Conservation (phyloP, 2,888 invertebrate species). For the Aleiodes leptofemur region DNA sequence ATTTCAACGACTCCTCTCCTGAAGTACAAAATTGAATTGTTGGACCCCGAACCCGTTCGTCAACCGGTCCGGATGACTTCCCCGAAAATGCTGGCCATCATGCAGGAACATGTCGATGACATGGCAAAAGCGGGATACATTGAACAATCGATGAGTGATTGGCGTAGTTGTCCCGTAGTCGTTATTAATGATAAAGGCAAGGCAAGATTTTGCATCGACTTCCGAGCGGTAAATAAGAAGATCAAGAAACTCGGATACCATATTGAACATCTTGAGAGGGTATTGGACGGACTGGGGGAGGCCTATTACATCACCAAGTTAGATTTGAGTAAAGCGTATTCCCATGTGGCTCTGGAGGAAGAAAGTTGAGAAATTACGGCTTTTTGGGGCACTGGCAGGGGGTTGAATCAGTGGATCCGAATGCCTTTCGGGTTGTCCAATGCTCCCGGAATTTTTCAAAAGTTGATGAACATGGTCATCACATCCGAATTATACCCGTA, state of each 20-base stretch:
- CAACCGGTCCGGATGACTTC: neutral
- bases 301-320: constrained; percentile 4
- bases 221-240: neutral
- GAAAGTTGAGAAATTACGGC: neutral
- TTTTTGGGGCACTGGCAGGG: neutral
- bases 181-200: neutral
- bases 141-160: neutral
- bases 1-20: neutral
- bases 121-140: neutral
- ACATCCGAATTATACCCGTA: neutral
- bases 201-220: neutral
- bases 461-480: neutral
- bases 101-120: too few species aligned
- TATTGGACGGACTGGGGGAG: neutral
- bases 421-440: constrained; percentile 5
- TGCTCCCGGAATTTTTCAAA: constrained; percentile 6
- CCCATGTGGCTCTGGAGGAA: neutral
- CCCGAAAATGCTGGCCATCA: neutral
- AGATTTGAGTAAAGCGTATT: constrained; percentile 8
- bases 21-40: constrained; percentile 4
- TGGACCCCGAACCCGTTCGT: neutral
- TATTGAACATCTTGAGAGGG: neutral
- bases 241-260: constrained; percentile 2
- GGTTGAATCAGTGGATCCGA: neutral
- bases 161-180: neutral